phyloP scores from a whole-genome alignment of 2,888 invertebrate species.

The Agriopis marginaria region DNA sequence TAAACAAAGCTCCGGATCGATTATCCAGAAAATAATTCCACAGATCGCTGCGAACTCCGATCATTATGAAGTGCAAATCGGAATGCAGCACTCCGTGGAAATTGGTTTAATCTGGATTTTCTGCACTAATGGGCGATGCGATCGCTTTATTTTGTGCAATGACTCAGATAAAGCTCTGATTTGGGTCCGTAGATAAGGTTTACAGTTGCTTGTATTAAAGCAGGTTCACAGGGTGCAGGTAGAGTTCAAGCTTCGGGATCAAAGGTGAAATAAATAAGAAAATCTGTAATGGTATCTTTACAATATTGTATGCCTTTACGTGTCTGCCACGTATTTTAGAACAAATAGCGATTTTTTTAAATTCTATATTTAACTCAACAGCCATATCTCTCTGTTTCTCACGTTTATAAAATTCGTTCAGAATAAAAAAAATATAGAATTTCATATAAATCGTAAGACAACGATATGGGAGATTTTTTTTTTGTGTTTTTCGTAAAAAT shows the following conservation, averaged over 20 bases:
- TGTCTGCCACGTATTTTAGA: too few relatives aligned
- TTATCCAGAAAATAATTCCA: conserved; percentile 41
- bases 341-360: too few relatives aligned
- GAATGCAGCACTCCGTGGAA: conserved; percentile 51
- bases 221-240: too few relatives aligned
- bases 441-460: too few relatives aligned
- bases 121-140: conserved; percentile 58
- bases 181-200: background rate
- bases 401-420: too few relatives aligned
- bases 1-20: conserved; percentile 35
- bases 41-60: conserved; percentile 39
- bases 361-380: too few relatives aligned
- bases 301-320: too few relatives aligned
- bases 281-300: too few relatives aligned
- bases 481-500: too few relatives aligned
- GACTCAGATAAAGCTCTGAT: conserved; percentile 18
- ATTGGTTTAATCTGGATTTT: conserved; percentile 69
- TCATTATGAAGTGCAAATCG: conserved; percentile 47
- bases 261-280: background rate
- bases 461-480: too few relatives aligned
- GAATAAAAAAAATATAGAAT: too few relatives aligned
- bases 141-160: conserved; percentile 53
- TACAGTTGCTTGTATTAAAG: background rate
- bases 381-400: too few relatives aligned
- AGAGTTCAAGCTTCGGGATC: background rate